A percentile compares a stretch with the other conserved stretches of the same genome.
phyloP scores from a whole-genome alignment of 2,797 vertebrate genomes.

The Harpagifer antarcticus region DNA sequence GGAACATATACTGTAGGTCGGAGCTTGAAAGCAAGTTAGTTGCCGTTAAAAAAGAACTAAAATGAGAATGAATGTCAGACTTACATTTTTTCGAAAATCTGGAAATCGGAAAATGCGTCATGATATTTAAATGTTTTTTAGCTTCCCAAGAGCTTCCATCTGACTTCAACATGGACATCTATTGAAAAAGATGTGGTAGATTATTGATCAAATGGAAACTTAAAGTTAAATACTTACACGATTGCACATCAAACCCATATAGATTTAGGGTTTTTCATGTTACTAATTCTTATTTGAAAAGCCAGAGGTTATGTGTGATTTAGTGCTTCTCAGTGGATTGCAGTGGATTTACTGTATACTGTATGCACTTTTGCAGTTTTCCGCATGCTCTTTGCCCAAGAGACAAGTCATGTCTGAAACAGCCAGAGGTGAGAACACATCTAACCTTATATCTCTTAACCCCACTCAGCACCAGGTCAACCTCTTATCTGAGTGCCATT shows the following conservation, averaged over 20 bases:
- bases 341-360: not conserved
- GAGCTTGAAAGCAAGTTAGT: not conserved
- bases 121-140: not conserved
- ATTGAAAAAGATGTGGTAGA: not conserved
- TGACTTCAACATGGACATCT: not conserved
- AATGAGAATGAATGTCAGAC: not conserved
- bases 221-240: not conserved
- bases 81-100: too few species aligned
- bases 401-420: constrained; percentile 18
- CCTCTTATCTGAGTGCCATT: constrained; percentile 43
- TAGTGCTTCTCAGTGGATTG: not conserved
- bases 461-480: constrained; percentile 40
- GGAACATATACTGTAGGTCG: not conserved
- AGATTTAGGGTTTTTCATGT: not conserved
- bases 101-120: not conserved
- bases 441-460: constrained; percentile 42
- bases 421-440: constrained; percentile 36
- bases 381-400: not conserved
- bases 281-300: constrained; percentile 8
- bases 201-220: not conserved
- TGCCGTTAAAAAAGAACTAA: not conserved
- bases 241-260: not conserved
- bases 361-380: constrained; percentile 6
- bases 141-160: too few species aligned
- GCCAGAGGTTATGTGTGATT: not conserved